Percentiles rank a stretch among this genome's conserved stretches.
Conservation (phyloP, 2,888 invertebrate genomes). For the Slavum lentiscoides region DNA sequence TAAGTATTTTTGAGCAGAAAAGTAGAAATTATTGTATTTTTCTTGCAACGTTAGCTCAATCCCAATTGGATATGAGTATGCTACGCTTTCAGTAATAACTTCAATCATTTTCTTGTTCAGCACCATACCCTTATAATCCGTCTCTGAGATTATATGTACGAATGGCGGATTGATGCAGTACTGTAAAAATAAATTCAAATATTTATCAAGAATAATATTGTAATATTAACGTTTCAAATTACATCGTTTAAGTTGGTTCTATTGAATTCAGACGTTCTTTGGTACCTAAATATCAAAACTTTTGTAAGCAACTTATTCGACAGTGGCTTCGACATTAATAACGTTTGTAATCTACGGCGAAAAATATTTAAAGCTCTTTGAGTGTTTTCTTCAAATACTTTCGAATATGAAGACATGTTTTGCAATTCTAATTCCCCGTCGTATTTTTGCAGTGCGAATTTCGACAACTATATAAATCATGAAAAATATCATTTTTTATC, state of each 20-base stretch:
- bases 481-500: too few relatives aligned
- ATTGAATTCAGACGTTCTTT: background rate
- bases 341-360: background rate
- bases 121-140: slow-evolving; percentile 3
- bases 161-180: background rate
- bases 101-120: background rate
- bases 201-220: background rate
- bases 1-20: background rate
- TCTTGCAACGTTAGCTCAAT: background rate
- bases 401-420: background rate
- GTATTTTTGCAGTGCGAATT: background rate
- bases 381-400: background rate
- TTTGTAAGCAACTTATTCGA: slow-evolving; percentile 12
- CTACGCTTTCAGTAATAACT: background rate
- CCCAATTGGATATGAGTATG: background rate
- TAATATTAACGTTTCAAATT: background rate
- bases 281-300: slow-evolving; percentile 4
- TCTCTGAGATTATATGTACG: background rate
- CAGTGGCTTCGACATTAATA: background rate
- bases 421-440: background rate
- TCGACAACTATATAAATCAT: background rate
- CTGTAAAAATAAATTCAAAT: background rate
- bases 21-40: slow-evolving; percentile 16
- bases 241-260: background rate
- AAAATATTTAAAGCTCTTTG: background rate